Conservation (phyloP, 2,113 vertebrate genomes). For the Brachyhypopomus occidentalis region DNA sequence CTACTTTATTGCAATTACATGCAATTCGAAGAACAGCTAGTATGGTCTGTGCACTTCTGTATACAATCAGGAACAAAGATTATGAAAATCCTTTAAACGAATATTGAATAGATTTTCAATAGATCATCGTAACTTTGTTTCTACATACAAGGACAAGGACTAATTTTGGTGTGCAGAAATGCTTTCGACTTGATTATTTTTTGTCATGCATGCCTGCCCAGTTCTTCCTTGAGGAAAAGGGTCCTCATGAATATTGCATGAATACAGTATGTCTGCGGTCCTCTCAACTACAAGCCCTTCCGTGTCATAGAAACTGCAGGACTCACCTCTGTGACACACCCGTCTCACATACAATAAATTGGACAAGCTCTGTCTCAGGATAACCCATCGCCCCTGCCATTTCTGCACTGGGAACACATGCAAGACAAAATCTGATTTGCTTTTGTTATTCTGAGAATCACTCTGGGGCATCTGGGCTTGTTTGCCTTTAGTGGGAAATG, state of each 20-base stretch:
- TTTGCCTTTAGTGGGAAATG: constrained; percentile 78
- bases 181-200: neutral
- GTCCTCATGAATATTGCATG: constrained; percentile 80
- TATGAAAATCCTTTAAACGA: neutral
- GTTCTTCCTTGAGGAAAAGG: constrained; percentile 55
- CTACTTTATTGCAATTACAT: constrained; percentile 68
- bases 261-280: constrained; percentile 58
- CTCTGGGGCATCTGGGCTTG: constrained; percentile 75
- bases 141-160: neutral
- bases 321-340: constrained; percentile 71
- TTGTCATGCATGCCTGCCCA: constrained; percentile 16
- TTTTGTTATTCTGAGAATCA: constrained; percentile 78
- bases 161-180: neutral
- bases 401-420: constrained; percentile 76
- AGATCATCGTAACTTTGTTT: neutral
- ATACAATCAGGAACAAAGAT: neutral
- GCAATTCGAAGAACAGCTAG: constrained; percentile 64
- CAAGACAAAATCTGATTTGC: constrained; percentile 80
- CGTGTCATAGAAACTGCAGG: constrained; percentile 69
- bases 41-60: neutral
- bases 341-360: constrained; percentile 74
- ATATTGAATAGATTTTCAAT: neutral
- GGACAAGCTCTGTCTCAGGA: constrained; percentile 73
- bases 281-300: constrained; percentile 65
- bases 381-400: constrained; percentile 71